A percentile compares a stretch with the other conserved stretches of the same genome.
Evolutionary conservation across 2,888 invertebrate species (phyloP).

Genomic region (Masnerella sp.): DNA sequence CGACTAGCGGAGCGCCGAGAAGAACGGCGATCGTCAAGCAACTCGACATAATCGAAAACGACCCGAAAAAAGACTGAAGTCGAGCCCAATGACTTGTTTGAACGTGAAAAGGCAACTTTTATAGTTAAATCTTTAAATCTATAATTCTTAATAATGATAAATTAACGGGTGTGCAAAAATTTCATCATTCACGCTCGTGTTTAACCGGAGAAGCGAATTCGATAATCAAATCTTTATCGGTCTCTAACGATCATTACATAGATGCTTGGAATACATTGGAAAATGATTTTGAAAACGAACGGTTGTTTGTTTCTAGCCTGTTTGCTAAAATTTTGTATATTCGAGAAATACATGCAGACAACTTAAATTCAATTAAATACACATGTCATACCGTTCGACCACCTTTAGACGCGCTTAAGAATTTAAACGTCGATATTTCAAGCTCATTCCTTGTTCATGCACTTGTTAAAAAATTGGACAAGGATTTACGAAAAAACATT

Average conservation of each 20-base stretch:
- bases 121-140: too few relatives aligned
- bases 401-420: background rate
- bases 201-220: conserved; percentile 15
- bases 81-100: too few relatives aligned
- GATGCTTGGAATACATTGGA: conserved; percentile 1
- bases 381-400: background rate
- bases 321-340: background rate
- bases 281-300: conserved; percentile 1
- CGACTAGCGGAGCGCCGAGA: too few relatives aligned
- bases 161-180: background rate
- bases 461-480: conserved; percentile 1
- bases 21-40: too few relatives aligned
- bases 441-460: background rate
- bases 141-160: background rate
- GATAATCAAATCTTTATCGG: background rate
- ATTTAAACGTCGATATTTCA: conserved; percentile 1
- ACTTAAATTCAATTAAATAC: background rate
- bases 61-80: too few relatives aligned
- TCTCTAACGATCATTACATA: conserved; percentile 6
- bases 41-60: too few relatives aligned
- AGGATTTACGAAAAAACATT: background rate
- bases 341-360: background rate
- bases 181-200: conserved; percentile 6
- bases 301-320: background rate
- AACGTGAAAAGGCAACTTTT: too few relatives aligned